phyloP scores from a whole-genome alignment of 2,113 vertebrate genomes.

The Halcyon malimbica region DNA sequence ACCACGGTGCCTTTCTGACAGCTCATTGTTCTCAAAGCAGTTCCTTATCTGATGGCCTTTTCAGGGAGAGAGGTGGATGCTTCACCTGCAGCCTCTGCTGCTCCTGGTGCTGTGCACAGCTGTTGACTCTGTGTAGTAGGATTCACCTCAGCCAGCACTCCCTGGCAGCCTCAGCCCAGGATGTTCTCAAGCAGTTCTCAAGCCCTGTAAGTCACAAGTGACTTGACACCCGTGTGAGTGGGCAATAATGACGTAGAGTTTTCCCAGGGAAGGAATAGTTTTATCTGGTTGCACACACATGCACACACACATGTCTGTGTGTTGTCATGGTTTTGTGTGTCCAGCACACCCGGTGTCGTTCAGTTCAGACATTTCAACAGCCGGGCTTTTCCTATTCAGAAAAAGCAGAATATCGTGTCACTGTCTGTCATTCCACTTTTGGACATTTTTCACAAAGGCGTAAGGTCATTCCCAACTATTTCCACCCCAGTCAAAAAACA shows the following conservation, averaged over 20 bases:
- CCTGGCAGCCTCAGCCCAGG: background rate
- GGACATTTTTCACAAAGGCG: background rate
- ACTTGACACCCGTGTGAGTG: background rate
- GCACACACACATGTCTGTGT: rapidly evolving
- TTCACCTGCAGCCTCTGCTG: background rate
- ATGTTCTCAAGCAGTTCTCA: background rate
- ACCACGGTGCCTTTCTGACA: background rate
- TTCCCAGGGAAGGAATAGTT: background rate
- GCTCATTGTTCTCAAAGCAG: background rate
- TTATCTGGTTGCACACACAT: background rate
- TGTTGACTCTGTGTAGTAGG: background rate
- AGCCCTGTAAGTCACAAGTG: background rate
- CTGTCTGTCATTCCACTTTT: background rate
- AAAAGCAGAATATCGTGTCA: background rate
- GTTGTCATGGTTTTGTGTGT: background rate
- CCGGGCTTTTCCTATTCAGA: background rate
- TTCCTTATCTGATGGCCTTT: background rate
- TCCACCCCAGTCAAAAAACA: background rate
- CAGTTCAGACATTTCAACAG: background rate
- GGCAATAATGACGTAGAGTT: background rate
- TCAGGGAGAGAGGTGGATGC: background rate
- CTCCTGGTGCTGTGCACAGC: background rate
- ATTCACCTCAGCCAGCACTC: background rate
- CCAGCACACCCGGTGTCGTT: background rate
- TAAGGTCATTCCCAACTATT: background rate